These are phyloP conservation scores for Ia io DNA, from an alignment of 2,113 vertebrate species.

Conservation along the genomic window DNA sequence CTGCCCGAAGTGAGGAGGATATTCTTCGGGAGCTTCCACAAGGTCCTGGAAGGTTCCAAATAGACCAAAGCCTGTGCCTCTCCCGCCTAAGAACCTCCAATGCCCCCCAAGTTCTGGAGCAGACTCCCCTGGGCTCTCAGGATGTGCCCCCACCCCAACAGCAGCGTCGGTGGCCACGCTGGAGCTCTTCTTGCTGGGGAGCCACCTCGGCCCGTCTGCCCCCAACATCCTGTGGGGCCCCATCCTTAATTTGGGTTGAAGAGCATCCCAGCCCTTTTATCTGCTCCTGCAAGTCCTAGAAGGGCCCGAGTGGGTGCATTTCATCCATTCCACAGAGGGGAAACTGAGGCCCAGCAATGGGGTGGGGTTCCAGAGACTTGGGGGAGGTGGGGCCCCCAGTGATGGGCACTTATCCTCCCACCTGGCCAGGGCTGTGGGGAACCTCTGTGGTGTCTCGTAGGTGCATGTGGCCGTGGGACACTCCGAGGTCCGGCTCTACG, in stretches of 20 bases:
- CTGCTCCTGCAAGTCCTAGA: not conserved
- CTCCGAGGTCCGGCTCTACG: conserved; percentile 86
- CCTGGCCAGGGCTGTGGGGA: not conserved
- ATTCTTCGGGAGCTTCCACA: conserved; percentile 97
- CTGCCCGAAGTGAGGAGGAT: conserved; percentile 90
- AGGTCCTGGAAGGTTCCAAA: conserved; percentile 82
- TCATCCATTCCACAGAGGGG: not conserved
- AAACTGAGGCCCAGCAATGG: not conserved
- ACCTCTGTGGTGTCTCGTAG: conserved; percentile 74
- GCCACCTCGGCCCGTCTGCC: rapidly evolving
- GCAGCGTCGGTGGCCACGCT: rapidly evolving
- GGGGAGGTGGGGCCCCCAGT: not conserved
- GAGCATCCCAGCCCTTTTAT: not conserved
- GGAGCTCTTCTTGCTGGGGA: not conserved
- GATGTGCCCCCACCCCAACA: not conserved
- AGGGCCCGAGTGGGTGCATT: too few relatives aligned
- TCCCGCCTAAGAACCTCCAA: not conserved
- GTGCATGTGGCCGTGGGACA: conserved; percentile 91
- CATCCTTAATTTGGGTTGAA: not conserved
- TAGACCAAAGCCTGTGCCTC: not conserved
- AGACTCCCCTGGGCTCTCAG: not conserved
- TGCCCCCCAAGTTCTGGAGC: not conserved
- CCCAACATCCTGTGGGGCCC: too few relatives aligned
- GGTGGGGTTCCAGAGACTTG: too few relatives aligned
- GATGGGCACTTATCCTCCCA: too few relatives aligned